Evolutionary conservation across 2,113 vertebrate species (phyloP).

Genomic region (Peromyscus leucopus): DNA sequence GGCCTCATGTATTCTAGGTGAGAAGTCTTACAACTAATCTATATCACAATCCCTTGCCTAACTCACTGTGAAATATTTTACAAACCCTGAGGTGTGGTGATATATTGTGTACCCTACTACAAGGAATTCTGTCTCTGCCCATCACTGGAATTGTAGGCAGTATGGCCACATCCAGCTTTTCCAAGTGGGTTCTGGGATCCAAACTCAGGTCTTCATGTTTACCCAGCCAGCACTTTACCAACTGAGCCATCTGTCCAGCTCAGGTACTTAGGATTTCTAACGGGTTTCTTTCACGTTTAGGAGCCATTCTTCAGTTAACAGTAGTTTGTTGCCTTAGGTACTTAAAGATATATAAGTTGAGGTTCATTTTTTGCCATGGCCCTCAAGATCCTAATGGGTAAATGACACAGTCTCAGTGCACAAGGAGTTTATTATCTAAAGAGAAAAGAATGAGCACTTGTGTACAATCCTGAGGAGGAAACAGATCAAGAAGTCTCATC

Average conservation of each 20-base stretch:
- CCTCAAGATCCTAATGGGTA: background rate
- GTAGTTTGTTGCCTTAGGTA: background rate
- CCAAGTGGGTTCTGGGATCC: background rate
- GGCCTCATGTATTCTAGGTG: background rate
- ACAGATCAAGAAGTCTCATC: background rate
- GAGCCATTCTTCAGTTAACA: background rate
- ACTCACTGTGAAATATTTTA: background rate
- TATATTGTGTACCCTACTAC: too few species aligned
- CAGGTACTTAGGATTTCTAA: background rate
- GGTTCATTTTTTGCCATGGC: background rate
- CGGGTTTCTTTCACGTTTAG: background rate
- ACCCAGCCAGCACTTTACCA: background rate
- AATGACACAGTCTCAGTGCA: background rate
- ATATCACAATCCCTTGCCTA: background rate
- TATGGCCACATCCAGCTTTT: background rate
- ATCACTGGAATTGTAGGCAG: background rate
- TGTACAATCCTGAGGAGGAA: background rate
- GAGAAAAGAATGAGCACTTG: slow-evolving; percentile 46
- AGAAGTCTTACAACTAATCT: background rate
- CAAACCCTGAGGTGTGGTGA: background rate
- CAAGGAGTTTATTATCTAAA: slow-evolving; percentile 53
- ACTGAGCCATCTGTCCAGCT: background rate
- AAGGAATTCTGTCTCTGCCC: background rate
- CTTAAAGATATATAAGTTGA: background rate
- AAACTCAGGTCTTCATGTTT: background rate